Evolutionary conservation across 2,797 vertebrate genomes (phyloP), one percentile per base, ranked within the genome.

Genomic region (Rallus crepitans): DNA sequence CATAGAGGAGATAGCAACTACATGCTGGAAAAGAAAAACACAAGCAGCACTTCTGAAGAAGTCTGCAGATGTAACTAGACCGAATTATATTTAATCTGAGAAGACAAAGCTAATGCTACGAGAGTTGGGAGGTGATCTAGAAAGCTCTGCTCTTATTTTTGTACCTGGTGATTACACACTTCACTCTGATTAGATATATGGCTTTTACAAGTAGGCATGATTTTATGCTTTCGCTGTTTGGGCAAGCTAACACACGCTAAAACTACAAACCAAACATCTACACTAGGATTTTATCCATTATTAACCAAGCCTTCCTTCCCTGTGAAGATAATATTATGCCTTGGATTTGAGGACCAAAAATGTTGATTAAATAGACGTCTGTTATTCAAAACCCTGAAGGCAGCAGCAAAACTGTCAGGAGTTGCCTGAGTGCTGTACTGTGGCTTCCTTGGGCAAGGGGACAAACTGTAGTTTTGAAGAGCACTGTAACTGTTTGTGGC

Each of bases 281-380:
- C 73, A 52, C 24, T 31, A 93, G 78, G 75, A 90, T 71, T 96
- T 87, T 30, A 95, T 39, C 94, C 78, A 39, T 66, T 86, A 81
- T 52, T 52, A 94, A 82, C 33, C 83, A 91, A 73, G 72, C 16
- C 20, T 13, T 82, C 55, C 80, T 70, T 92, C 66, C 66, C 31
- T 70, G 21, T 39, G 45, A 80, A 87, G 66, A 61, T 55, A 86
- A 9, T 35, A n/a, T 61, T 48, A 56, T 25, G 48, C 33, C 52
- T 89, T 70, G 19, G 52, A 87, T 78, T 64, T 53, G 33, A 89
- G 60, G 50, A 75, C 20, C 53, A 78, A 87, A 96, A 92, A 15
- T 1, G 17, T 81, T 85, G 90, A 93, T 92, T 75, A 87, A 75
- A 89, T 52, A 91, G 81, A 90, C 85, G 95, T 45, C 86, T 90